Evolutionary conservation across 2,888 invertebrate species (phyloP), one percentile per base, ranked within the genome.

Genomic region (Sarcophaga carnaria): DNA sequence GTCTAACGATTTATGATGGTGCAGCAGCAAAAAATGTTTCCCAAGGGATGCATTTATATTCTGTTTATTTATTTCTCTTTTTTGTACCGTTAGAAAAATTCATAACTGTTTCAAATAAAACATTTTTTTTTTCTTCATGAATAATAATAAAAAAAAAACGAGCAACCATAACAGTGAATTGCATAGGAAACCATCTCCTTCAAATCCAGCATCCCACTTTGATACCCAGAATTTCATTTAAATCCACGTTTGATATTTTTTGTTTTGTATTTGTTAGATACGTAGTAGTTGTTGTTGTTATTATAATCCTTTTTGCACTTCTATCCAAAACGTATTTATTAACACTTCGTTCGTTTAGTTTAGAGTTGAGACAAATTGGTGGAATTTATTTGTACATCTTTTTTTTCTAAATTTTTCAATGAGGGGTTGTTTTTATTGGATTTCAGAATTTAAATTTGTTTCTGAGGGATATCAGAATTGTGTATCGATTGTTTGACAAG

Each of bases 351-450:
- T 70, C 62, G 62, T 62, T 62, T 12, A 22, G 59, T 71, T 11
- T 62, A 12, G 37, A 37, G 3, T 27, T 49, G 27, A 10, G 45
- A 2, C 45, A 25, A 54, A 25, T 47, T 76, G 20, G 45, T 69
- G 20, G 45, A 59, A 69, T 60, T 69, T 54, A 17, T 72, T 11
- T 60, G 17, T 25, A n/a, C 11, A 75, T 45, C 2, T 49, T 75
- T 54, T 54, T 45, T 62, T 10, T 71, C 8, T 14, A n/a, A 25
- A 3, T 12, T 10, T 47, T 74, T 25, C 62, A 62, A n/a, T 49
- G 47, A 78, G 62, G 79, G 70, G 64, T 63, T 25, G 71, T 49
- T 76, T 76, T 62, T 62, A 62, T 62, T 62, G 10, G 62, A 62
- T 62, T 62, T 62, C 10, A 10, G 3, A 22, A 0, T 62, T 62